Evolutionary conservation across 2,888 invertebrate genomes (phyloP).

Genomic region (Leptarthrus brevirostris): DNA sequence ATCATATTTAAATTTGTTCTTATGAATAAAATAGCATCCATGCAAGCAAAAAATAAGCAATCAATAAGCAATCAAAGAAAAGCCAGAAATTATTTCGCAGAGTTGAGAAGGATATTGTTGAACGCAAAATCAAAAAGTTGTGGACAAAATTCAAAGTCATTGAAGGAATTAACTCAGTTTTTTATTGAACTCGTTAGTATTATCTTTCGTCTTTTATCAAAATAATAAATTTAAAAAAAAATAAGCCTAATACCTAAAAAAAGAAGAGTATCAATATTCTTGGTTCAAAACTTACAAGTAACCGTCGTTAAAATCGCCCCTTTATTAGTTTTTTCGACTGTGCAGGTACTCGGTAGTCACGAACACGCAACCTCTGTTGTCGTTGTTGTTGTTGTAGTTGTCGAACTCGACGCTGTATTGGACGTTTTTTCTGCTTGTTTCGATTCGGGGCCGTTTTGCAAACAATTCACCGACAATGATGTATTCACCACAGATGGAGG

Average conservation of each 20-base stretch:
- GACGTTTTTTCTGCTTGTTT: constrained; percentile 7
- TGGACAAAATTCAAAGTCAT: neutral
- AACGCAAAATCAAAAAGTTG: too few relatives aligned
- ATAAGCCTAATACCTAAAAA: neutral
- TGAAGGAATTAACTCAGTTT: neutral
- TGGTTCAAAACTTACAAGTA: constrained; percentile 65
- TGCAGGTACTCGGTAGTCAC: constrained; percentile 63
- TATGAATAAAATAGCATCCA: too few relatives aligned
- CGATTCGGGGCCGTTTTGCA: constrained; percentile 19
- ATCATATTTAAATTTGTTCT: too few relatives aligned
- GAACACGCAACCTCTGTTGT: constrained; percentile 66
- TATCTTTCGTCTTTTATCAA: neutral
- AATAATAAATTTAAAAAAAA: neutral
- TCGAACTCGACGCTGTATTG: neutral
- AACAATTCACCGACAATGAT: constrained; percentile 4
- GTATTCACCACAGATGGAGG: neutral
- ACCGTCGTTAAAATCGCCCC: constrained; percentile 64
- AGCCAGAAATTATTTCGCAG: too few relatives aligned
- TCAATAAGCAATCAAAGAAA: too few relatives aligned
- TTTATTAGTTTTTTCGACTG: constrained; percentile 51
- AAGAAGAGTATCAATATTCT: neutral
- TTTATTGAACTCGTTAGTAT: neutral
- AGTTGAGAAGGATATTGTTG: too few relatives aligned
- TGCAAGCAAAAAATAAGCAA: too few relatives aligned
- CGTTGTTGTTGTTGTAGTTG: constrained; percentile 55